Evolutionary conservation across 2,888 invertebrate species (phyloP), one percentile per base, ranked within the genome.

Genomic region (Malthinus seriepunctatus): DNA sequence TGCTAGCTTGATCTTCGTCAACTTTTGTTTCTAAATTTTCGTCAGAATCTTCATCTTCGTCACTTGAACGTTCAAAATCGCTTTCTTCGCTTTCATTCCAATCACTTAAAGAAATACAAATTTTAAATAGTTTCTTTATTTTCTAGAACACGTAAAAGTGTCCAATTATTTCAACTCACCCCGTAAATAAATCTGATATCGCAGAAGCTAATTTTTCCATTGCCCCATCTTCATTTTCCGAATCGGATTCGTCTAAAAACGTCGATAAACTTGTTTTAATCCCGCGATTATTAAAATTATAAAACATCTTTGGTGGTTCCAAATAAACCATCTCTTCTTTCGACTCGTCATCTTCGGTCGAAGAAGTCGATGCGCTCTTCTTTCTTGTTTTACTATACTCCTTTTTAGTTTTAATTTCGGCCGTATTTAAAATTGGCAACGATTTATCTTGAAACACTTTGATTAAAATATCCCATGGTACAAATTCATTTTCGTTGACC

Each of bases 131-230:
- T 23, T 5, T 23, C 23, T 23, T 23, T 23, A 2, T 9, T 1
- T 3, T 6, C n/a, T 42, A 14, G 8, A 38, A 38, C 11, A 38
- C 1, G 11, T 8, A 8, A 38, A 7, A 38, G 9, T 4, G 8
- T 1, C 1, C 3, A 1, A 10, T 34, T 45, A 47, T 7, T 37
- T 50, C 44, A 45, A 51, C 67, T 80, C 78, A 87, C 87, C 86
- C 89, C 53, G 89, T 89, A 77, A 93, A 91, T 57, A 93, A 78
- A 79, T 90, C 89, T 10, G 87, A 86, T 62, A 90, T 87, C n/a
- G 88, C 88, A 48, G 84, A 84, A 0, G 88, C 84, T 42, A 90
- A 76, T 71, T 88, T 89, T 67, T 88, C 88, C 79, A 88, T 84
- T 1, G 85, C 80, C 0, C 85, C 86, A 69, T 83, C 86, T 67